Conservation (phyloP, 2,888 invertebrate species). For the Agrilus biguttatus region DNA sequence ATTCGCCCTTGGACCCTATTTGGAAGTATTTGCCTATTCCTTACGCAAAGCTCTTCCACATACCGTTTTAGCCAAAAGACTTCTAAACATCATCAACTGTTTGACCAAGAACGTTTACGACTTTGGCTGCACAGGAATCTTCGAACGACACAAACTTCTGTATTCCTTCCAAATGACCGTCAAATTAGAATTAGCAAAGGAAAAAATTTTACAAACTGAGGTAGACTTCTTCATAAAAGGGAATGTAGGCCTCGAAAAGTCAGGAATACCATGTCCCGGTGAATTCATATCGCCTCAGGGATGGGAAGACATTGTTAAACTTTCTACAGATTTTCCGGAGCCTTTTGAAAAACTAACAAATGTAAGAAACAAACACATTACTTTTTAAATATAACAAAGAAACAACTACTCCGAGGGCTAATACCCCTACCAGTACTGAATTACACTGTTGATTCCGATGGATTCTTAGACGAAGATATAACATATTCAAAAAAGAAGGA, state of each 20-base stretch:
- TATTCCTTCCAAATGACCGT: slow-evolving; percentile 85
- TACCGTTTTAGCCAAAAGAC: slow-evolving; percentile 54
- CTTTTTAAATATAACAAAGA: too few relatives aligned
- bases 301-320: slow-evolving; percentile 73
- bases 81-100: slow-evolving; percentile 69
- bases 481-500: too few relatives aligned
- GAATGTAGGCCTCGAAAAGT: slow-evolving; percentile 63
- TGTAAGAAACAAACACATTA: slow-evolving; percentile 34
- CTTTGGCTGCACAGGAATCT: slow-evolving; percentile 84
- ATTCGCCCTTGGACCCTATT: slow-evolving; percentile 72
- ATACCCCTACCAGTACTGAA: too few relatives aligned
- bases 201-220: slow-evolving; percentile 48
- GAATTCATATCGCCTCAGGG: slow-evolving; percentile 32
- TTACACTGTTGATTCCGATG: too few relatives aligned
- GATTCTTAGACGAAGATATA: too few relatives aligned
- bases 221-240: slow-evolving; percentile 85
- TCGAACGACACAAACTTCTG: slow-evolving; percentile 79
- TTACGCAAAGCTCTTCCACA: slow-evolving; percentile 73
- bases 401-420: too few relatives aligned
- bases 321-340: slow-evolving; percentile 52
- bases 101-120: slow-evolving; percentile 80
- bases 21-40: slow-evolving; percentile 72
- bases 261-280: slow-evolving; percentile 48
- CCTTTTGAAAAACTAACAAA: slow-evolving; percentile 47
- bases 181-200: slow-evolving; percentile 61